A percentile compares a stretch with the other conserved stretches of the same genome.
Conservation (phyloP, 35 echinoderm and acorn worm species). For the Hemicentrotus pulcherrimus region DNA sequence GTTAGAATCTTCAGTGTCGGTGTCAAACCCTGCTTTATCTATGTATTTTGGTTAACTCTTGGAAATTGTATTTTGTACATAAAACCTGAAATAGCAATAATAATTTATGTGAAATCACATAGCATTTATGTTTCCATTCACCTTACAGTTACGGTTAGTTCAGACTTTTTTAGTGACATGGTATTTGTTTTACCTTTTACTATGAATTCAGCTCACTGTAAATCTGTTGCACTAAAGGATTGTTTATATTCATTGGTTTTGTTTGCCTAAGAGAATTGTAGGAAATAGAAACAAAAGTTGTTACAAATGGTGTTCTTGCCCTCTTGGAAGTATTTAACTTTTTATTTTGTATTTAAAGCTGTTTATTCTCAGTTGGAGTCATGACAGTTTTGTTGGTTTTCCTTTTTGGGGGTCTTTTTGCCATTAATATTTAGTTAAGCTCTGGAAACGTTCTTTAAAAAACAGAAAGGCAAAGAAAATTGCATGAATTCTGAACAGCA, state of each 20-base stretch:
- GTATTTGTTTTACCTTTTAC: background rate
- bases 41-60: too few relatives aligned
- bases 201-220: background rate
- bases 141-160: background rate
- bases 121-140: background rate
- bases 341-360: background rate
- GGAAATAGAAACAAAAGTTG: background rate
- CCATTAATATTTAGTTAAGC: background rate
- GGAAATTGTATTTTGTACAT: background rate
- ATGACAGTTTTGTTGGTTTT: background rate
- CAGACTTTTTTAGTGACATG: too few relatives aligned
- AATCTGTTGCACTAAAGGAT: background rate
- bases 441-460: background rate
- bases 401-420: too few relatives aligned
- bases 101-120: background rate
- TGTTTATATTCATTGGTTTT: background rate
- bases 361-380: background rate
- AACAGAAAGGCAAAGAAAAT: background rate
- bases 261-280: background rate
- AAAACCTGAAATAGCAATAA: slow-evolving; percentile 17
- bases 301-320: background rate
- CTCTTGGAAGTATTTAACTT: background rate
- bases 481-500: background rate
- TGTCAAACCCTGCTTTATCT: too few relatives aligned
- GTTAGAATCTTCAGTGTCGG: too few relatives aligned